Evolutionary conservation across 2,113 vertebrate genomes (phyloP), one percentile per base, ranked within the genome.

Genomic region (Saccopteryx leptura): DNA sequence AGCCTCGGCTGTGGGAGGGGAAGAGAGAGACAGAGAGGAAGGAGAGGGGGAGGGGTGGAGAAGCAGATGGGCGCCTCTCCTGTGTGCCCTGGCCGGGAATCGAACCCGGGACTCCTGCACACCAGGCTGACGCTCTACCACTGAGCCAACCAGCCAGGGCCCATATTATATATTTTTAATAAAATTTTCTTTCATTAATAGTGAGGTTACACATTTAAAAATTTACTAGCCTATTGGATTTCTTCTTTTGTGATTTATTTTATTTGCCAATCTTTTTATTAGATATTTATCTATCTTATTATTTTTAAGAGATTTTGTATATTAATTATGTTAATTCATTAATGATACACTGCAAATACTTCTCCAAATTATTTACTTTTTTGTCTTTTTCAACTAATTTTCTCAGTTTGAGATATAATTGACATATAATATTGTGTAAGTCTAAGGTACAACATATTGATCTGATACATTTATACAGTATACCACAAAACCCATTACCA

Each of bases 301-400:
- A 19, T 69, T 85, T 74, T 46, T 66, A 65, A 83, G 24, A 88
- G 2, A 1, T 87, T 19, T 31, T 56, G 39, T 79, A 23, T 74
- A 69, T 76, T 86, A 72, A 65, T 63, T 3, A 58, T 54, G 54
- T 68, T 39, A 75, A n/a, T 88, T 9, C 56, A 72, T 61, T 82
- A 65, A 81, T 72, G 7, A 28, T 58, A 78, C 11, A 50, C 5
- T 92, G 21, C 6, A 76, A 85, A 66, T 93, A 21, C n/a, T 85
- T 71, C 82, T 88, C 10, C 26, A 78, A 87, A 84, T 54, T 68
- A 72, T 54, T 84, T 39, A 39, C 13, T 76, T 60, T 5, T 85
- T 85, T 72, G 11, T 24, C 39, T 18, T 88, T 88, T 65, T 82
- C 66, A 68, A 65, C 48, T 75, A 75, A 75, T 94, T 84, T 50